Base-by-base conservation (phyloP, 2,888 invertebrate species). In the Agrotis clavis region DNA sequence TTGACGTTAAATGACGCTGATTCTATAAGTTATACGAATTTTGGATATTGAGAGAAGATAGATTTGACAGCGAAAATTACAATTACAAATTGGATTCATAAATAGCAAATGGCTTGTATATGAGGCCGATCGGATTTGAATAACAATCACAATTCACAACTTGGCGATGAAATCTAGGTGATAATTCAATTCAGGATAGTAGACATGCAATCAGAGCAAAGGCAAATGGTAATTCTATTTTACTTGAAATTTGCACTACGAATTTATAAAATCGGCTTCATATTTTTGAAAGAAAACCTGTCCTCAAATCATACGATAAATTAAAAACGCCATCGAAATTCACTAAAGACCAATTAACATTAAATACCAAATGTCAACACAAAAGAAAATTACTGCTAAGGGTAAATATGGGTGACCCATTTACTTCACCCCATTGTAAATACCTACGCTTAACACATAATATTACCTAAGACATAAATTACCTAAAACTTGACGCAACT, bases 401-500 rank as follows among this genome's bases (percentile, higher is more conserved):
- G 57, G 30, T 9, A 69, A 67, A 75, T 77, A 70, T 71, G 63
- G 67, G 69, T 83, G 71, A 73, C 71, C 71, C 51, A 75, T 77
- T 83, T 81, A 75, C 65, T 53, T 67, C 61, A 62, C 30, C 63
- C 59, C 30, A 45, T 69, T 47, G 51, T 25, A 66, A 71, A 68
- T 72, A 72, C 21, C 59, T 56, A 70, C 30, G 30, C 41, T 41
- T 5, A 19, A 45, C 72, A 53, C 60, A 60, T 51, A 66, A 71
- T 60, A 76, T 78, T 66, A 68, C 77, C 61, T 65, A 70, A 69
- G 60, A 70, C 25, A 70, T 66, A 69, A 73, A 81, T 71, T 69
- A 79, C 69, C 83, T 61, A 79, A 82, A 84, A 79, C 61, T 74
- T 74, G 71, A 76, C 71, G 73, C 57, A 74, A 69, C 69, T 57